Evolutionary conservation across 1,140 invertebrate species (phyloP), one percentile per base, ranked within the genome.

Genomic region (Drosophila nikananu): DNA sequence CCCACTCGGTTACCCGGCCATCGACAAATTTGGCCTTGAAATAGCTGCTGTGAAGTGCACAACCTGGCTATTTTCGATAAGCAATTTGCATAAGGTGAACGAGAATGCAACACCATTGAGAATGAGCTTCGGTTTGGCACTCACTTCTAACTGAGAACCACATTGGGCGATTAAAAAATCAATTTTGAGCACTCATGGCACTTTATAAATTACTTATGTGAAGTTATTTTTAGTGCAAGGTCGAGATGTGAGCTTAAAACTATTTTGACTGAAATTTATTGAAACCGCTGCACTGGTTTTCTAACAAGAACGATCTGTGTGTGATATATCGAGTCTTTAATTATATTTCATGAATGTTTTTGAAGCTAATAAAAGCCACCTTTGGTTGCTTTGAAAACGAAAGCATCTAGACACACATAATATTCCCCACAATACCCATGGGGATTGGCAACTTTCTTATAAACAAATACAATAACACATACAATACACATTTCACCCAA

Each of bases 21-120:
- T 60, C 68, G 39, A 30, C 7, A 27, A 37, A 32, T 30, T 46
- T 77, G 75, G 73, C 74, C 74, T 77, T 77, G 75, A 68, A 77
- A 75, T 77, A 49, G 30, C 62, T 68, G 41, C 32, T 49, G 70
- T 60, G 62, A 60, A 77, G 70, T 77, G 75, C 74, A 77, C 21
- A 62, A 27, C 17, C 21, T 44, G 60, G 44, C 57, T 67, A 52
- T 59, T 60, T 77, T 77, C 30, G 42, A 67, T 77, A 27, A 27
- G 49, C 39, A 41, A 83, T 86, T 86, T 86, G 80, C 83, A 86
- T 87, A 83, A 83, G 76, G 83, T 80, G 83, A 83, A 49, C 80
- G 39, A 80, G 78, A 84, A 52, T 74, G 58, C 39, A 74, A 63
- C 9, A 41, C 57, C 32, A 52, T 21, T 51, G 71, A 27, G 60